Evolutionary conservation across 2,888 invertebrate genomes (phyloP).

Genomic region (Drosophila quinaria): DNA sequence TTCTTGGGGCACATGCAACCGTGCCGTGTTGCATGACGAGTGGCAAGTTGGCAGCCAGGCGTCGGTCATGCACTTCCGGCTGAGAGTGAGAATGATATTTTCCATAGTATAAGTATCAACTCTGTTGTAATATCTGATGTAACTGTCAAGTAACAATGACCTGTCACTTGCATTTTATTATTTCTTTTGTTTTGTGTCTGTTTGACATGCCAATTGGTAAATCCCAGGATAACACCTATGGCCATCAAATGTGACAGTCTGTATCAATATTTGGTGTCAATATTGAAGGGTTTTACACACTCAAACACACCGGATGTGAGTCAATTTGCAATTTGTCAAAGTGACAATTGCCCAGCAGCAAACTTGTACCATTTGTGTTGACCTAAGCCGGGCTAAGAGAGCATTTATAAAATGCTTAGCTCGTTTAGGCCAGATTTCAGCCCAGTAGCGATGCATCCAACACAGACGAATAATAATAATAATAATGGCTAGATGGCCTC

Average conservation of each 20-base stretch:
- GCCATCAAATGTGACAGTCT: conserved; percentile 11
- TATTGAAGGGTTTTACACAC: conserved; percentile 2
- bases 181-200: conserved; percentile 11
- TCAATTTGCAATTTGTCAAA: conserved; percentile 49
- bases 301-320: conserved; percentile 8
- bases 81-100: conserved; percentile 25
- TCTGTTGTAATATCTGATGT: conserved; percentile 51
- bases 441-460: conserved; percentile 21
- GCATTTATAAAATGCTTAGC: conserved; percentile 35
- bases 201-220: conserved; percentile 49
- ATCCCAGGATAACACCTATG: conserved; percentile 9
- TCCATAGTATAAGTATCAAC: conserved; percentile 9
- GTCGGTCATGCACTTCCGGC: conserved; percentile 67
- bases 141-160: conserved; percentile 33
- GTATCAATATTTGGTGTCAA: conserved; percentile 11
- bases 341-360: conserved; percentile 39
- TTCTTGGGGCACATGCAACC: conserved; percentile 32
- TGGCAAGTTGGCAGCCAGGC: conserved; percentile 43
- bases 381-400: conserved; percentile 29
- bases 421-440: conserved; percentile 23
- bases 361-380: conserved; percentile 14
- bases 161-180: conserved; percentile 13
- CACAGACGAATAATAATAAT: conserved; percentile 53
- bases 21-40: conserved; percentile 54
- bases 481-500: conserved; percentile 57